Conservation (phyloP, 2,113 vertebrate species). For the Cavia porcellus region DNA sequence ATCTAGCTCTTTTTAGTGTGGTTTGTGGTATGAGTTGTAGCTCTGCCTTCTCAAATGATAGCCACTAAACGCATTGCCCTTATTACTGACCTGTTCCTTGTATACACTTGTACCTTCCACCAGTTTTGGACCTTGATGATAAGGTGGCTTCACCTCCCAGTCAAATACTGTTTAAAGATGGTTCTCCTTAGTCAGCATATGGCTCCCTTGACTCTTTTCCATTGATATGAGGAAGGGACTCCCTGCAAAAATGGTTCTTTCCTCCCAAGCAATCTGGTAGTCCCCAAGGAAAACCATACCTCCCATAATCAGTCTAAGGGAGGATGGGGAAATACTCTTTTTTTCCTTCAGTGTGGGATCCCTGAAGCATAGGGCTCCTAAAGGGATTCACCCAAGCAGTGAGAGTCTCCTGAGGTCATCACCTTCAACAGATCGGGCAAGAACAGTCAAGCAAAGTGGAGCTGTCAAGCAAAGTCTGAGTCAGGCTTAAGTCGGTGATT, state of each 20-base stretch:
- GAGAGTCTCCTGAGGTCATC: neutral
- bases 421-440: neutral
- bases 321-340: neutral
- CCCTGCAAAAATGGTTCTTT: neutral
- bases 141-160: neutral
- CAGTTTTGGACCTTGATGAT: neutral
- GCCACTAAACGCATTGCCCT: neutral
- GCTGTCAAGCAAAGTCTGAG: neutral
- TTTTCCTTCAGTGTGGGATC: neutral
- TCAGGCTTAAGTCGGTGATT: neutral
- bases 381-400: neutral
- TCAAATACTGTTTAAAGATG: neutral
- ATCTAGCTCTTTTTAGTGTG: neutral
- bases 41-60: neutral
- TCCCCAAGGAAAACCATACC: neutral
- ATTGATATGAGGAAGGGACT: neutral
- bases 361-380: neutral
- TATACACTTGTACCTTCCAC: neutral
- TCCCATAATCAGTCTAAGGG: neutral
- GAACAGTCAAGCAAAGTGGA: neutral
- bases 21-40: neutral
- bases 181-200: neutral
- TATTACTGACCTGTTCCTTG: neutral
- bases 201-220: neutral
- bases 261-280: neutral